Percentiles rank a stretch among this genome's conserved stretches.
These are phyloP conservation scores for Hozukius guyotensis DNA, from an alignment of 2,797 vertebrate species.

Conservation along the genomic window DNA sequence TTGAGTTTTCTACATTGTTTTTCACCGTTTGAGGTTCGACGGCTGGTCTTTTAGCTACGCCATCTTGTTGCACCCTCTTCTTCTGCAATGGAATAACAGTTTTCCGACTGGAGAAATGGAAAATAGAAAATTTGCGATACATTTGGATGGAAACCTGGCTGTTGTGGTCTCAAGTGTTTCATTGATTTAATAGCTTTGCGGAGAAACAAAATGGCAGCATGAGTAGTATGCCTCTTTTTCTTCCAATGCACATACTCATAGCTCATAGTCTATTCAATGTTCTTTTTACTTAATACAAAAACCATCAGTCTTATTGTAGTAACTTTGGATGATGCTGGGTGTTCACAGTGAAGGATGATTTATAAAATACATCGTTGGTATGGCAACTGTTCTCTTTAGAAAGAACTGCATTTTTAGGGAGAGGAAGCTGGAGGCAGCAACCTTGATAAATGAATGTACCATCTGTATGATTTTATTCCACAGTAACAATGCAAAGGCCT, in stretches of 20 bases:
- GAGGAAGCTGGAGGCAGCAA: conserved; percentile 1
- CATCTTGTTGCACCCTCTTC: neutral
- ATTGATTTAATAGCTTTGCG: neutral
- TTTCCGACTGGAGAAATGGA: too few species aligned
- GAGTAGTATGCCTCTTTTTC: neutral
- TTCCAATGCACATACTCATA: neutral
- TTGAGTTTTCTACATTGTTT: neutral
- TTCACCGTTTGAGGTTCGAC: neutral
- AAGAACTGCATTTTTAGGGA: conserved; percentile 6
- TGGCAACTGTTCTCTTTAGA: conserved; percentile 11
- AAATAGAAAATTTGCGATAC: too few species aligned
- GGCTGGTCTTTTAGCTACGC: neutral
- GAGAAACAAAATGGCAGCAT: neutral
- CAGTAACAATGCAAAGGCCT: conserved; percentile 23
- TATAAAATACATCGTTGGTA: conserved; percentile 6
- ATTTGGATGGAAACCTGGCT: neutral
- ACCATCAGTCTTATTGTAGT: neutral
- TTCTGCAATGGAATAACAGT: too few species aligned
- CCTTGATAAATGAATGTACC: conserved; percentile 40
- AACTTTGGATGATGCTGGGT: neutral
- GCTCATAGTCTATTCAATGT: conserved; percentile 2
- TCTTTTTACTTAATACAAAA: conserved; percentile 2
- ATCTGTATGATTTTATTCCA: conserved; percentile 25
- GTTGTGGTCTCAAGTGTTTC: conserved; percentile 4
- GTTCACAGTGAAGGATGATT: conserved; percentile 16